phyloP scores from a whole-genome alignment of 1,140 invertebrate species.

The Leptinotarsa lineolata region DNA sequence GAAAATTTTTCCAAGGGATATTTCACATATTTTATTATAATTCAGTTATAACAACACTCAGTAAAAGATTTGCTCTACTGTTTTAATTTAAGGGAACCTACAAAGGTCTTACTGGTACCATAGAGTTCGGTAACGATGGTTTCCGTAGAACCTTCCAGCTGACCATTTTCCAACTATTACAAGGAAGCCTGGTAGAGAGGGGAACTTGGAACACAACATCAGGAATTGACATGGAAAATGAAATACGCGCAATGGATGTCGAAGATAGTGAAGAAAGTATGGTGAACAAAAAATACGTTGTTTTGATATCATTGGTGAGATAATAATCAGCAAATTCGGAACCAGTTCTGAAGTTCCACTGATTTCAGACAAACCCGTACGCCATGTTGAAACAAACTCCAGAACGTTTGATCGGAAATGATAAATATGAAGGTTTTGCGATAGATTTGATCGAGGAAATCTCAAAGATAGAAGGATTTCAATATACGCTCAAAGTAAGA shows the following conservation, averaged over 20 bases:
- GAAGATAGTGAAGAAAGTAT: conserved; percentile 49
- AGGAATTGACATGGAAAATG: conserved; percentile 42
- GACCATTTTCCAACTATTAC: conserved; percentile 74
- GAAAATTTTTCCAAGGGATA: too few relatives aligned
- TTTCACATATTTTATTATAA: neutral
- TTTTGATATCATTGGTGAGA: conserved; percentile 81
- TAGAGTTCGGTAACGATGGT: conserved; percentile 84
- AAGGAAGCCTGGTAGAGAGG: conserved; percentile 68
- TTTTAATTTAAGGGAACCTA: conserved; percentile 37
- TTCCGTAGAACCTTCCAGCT: conserved; percentile 79
- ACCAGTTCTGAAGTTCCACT: neutral
- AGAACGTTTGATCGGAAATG: conserved; percentile 67
- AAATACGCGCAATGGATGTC: neutral
- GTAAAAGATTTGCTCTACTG: neutral
- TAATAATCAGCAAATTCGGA: neutral
- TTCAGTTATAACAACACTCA: neutral
- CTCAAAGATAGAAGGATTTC: conserved; percentile 71
- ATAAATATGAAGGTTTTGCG: conserved; percentile 80
- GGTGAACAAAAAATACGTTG: conserved; percentile 82
- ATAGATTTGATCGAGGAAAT: conserved; percentile 80
- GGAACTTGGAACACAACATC: conserved; percentile 73
- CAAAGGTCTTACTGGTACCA: conserved; percentile 76
- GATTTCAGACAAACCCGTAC: conserved; percentile 74
- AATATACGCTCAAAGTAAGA: conserved; percentile 75
- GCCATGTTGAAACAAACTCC: conserved; percentile 68